These are phyloP conservation scores for Brachymystax lenok DNA, from an alignment of 2,797 vertebrate species.

Conservation along the genomic window DNA sequence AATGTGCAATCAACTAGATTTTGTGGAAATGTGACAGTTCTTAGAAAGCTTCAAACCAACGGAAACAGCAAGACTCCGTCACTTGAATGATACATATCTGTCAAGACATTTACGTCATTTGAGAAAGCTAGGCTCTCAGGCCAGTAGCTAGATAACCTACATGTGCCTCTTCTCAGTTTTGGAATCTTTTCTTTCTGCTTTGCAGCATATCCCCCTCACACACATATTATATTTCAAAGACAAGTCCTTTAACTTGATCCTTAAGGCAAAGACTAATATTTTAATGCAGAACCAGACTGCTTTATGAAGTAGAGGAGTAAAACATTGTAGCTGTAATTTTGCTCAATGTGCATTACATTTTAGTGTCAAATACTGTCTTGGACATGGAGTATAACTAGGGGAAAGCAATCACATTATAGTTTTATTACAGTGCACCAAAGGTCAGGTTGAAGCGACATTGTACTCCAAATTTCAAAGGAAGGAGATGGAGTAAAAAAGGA, in stretches of 20 bases:
- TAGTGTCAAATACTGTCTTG: slow-evolving; percentile 5
- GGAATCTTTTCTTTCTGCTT: slow-evolving; percentile 34
- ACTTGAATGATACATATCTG: slow-evolving; percentile 1
- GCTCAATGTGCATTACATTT: neutral
- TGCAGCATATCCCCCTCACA: slow-evolving; percentile 26
- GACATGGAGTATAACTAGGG: slow-evolving; percentile 25
- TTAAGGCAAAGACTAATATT: slow-evolving; percentile 12
- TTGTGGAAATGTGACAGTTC: neutral
- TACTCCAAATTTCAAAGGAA: slow-evolving; percentile 27
- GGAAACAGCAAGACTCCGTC: neutral
- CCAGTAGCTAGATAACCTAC: neutral
- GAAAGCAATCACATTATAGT: slow-evolving; percentile 15
- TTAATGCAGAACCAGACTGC: slow-evolving; percentile 10
- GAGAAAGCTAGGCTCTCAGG: neutral
- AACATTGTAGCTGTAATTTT: slow-evolving; percentile 8
- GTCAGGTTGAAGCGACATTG: slow-evolving; percentile 34
- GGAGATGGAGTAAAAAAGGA: slow-evolving; percentile 18
- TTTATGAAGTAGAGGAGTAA: neutral
- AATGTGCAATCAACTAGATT: neutral
- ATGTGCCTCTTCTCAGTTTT: slow-evolving; percentile 4
- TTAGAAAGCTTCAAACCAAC: neutral
- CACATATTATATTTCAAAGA: slow-evolving; percentile 7
- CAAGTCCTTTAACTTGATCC: neutral
- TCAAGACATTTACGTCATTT: neutral
- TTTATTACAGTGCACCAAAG: slow-evolving; percentile 33